Evolutionary conservation across 2,113 vertebrate species (phyloP), one percentile per base, ranked within the genome.

Genomic region (Seriola quinqueradiata): DNA sequence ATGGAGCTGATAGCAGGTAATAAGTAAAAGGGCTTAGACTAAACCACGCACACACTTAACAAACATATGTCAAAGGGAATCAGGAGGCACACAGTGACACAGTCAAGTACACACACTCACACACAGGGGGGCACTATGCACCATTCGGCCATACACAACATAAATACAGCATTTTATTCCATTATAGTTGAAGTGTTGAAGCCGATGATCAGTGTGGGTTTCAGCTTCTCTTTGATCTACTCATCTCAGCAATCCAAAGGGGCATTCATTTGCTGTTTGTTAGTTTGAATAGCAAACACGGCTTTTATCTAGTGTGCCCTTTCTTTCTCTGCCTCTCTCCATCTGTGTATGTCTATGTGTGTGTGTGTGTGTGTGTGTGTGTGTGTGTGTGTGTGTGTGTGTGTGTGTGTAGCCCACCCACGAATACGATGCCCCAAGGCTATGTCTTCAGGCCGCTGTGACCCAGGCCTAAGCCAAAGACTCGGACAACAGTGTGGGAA

Each of bases 341-440:
- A 6, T 66, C 13, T 74, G 40, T 58, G 57, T 71, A 19, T 64
- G 34, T 38, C 14, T 67, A 16, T 55, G 40, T 58, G 55, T 74
- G 23, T 64, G 34, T 38, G 19, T 67, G n/a, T 55, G 13, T 67
- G 79, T 81, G 68, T 70, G 65, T 34, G 55, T 11, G 44, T 75
- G 40, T 58, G 55, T 74, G 23, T 64, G 34, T 38, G 19, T 67
- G n/a, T 55, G 13, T 67, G 70, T 54, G 48, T 71, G 68, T 69
- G 21, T 85, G 79, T 81, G 68, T 70, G 65, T 38, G 57, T 11
- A 67, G 93, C 88, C 94, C 94, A 94, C 94, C 91, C 93, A 94
- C 50, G 23, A 79, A 67, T 74, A 21, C 28, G 68, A 80, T 77
- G 75, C 83, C 89, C 85, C 71, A 48, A 23, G 77, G 87, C 70